Conservation (phyloP, 2,797 vertebrate genomes). For the Mormyrus proboscirostris region DNA sequence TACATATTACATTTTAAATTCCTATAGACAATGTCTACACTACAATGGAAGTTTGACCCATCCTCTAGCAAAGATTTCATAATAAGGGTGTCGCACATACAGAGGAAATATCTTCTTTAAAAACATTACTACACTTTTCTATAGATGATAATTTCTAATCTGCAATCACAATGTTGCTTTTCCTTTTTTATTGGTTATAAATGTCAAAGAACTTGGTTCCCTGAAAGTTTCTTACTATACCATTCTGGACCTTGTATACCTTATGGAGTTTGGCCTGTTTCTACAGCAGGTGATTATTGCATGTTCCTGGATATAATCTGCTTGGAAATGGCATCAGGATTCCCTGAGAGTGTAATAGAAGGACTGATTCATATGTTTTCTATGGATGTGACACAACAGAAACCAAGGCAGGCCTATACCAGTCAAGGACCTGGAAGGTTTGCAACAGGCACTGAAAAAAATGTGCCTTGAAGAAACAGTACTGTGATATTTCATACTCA, state of each 20-base stretch:
- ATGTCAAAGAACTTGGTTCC: not conserved
- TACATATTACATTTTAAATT: not conserved
- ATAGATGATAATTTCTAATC: not conserved
- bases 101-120: not conserved
- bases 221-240: not conserved
- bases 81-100: not conserved
- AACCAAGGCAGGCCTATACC: not conserved
- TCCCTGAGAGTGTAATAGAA: not conserved
- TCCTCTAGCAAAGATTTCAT: not conserved
- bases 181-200: not conserved
- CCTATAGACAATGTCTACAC: not conserved
- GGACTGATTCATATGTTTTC: not conserved
- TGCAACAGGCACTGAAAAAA: not conserved
- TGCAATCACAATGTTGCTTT: not conserved
- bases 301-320: not conserved
- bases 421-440: not conserved
- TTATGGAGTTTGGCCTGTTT: not conserved
- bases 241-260: not conserved
- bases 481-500: not conserved
- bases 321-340: not conserved
- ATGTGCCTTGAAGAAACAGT: not conserved
- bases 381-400: not conserved
- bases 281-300: not conserved
- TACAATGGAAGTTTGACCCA: not conserved
- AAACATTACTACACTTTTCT: not conserved